Evolutionary conservation across 1,140 invertebrate genomes (phyloP), one percentile per base, ranked within the genome.

Genomic region (Drosophila yakuba): DNA sequence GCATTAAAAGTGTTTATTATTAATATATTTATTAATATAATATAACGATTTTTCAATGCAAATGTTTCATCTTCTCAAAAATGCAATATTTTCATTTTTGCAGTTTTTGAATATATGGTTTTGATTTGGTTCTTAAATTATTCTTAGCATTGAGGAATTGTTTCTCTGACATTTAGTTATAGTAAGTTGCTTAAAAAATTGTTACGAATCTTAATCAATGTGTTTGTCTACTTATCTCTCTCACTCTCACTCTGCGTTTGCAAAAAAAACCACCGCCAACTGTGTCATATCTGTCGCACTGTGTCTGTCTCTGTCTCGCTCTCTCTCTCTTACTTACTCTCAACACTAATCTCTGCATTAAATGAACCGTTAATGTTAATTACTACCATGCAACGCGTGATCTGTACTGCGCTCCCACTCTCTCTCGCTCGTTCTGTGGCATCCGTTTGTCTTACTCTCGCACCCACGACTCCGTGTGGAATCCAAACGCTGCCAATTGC

Each of bases 241-340:
- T 51, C 28, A 71, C 59, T 60, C 67, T 72, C 64, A 68, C 56
- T 68, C 28, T 74, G 77, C 43, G 71, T 76, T 77, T 91, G 80
- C 82, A 88, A 75, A 75, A 74, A 75, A 75, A 64, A 59, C 66
- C 61, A 78, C 60, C 66, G 36, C 41, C 64, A 48, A 51, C 61
- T 72, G 82, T 86, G 82, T 66, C 66, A 55, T 72, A 62, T 74
- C 73, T 66, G 36, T 78, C 41, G 59, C 62, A 61, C 39, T 74
- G 39, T 62, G 25, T 68, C 59, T 55, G n/a, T 74, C 39, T 64
- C 8, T 64, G n/a, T 74, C 39, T 64, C 8, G 60, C 5, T 72
- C 25, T 47, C n/a, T 50, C 6, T 71, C 17, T 75, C 41, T 32
- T 47, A 39, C 8, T 15, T 10, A 36, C 47, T 61, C 43, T 61